Percentiles rank a stretch among this genome's conserved stretches.
Evolutionary conservation across 2,797 vertebrate genomes (phyloP).

Genomic region (Luscinia megarhynchos): DNA sequence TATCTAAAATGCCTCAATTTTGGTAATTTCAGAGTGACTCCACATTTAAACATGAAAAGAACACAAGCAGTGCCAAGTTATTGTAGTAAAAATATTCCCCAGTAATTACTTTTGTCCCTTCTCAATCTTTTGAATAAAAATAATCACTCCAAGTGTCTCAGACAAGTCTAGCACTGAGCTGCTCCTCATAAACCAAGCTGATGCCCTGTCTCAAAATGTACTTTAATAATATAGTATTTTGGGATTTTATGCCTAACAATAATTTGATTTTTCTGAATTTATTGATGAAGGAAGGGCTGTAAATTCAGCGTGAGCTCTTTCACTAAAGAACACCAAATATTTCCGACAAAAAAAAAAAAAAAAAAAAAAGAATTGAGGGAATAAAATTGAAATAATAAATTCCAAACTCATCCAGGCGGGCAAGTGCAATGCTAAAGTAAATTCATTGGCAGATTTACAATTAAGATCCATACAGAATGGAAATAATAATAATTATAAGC

Average conservation of each 20-base stretch:
- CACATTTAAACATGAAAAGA: background rate
- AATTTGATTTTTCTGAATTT: conserved; percentile 61
- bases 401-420: conserved; percentile 44
- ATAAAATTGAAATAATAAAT: conserved; percentile 77
- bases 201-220: background rate
- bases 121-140: background rate
- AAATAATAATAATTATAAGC: conserved; percentile 62
- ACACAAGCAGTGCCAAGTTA: background rate
- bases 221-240: conserved; percentile 43
- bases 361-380: conserved; percentile 8
- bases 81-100: background rate
- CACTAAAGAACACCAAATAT: conserved; percentile 54
- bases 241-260: conserved; percentile 18
- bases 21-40: background rate
- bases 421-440: conserved; percentile 35
- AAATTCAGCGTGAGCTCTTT: conserved; percentile 43
- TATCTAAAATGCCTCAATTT: background rate
- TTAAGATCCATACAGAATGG: conserved; percentile 64
- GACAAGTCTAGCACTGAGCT: background rate
- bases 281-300: background rate
- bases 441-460: conserved; percentile 72
- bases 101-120: background rate
- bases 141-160: background rate
- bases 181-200: conserved; percentile 18
- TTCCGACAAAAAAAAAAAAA: conserved; percentile 28